Evolutionary conservation across 2,888 invertebrate genomes (phyloP).

Genomic region (Beris morrisii): DNA sequence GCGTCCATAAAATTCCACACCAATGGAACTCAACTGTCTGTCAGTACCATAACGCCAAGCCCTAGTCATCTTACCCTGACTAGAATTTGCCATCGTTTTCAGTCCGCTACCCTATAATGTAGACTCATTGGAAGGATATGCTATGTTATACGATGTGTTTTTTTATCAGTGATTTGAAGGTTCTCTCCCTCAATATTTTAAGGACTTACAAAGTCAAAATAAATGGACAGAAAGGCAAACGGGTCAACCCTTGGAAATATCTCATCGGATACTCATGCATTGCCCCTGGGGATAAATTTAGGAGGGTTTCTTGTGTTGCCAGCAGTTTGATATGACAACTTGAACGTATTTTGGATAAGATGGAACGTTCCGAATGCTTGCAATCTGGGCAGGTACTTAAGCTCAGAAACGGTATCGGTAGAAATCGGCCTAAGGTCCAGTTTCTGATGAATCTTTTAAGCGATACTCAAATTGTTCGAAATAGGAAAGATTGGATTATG

Average conservation of each 20-base stretch:
- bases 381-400: neutral
- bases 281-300: neutral
- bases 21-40: slow-evolving; percentile 17
- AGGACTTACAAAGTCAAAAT: slow-evolving; percentile 7
- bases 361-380: slow-evolving; percentile 1
- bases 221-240: slow-evolving; percentile 15
- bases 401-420: no score
- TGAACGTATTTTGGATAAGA: neutral
- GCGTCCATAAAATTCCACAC: slow-evolving; percentile 12
- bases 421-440: no score
- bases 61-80: neutral
- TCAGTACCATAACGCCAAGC: neutral
- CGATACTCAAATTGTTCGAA: no score
- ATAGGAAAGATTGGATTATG: no score
- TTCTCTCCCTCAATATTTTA: slow-evolving; percentile 7
- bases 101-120: slow-evolving; percentile 10
- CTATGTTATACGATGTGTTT: slow-evolving; percentile 2
- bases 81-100: slow-evolving; percentile 15
- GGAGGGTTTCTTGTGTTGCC: neutral
- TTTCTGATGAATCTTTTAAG: no score
- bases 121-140: neutral
- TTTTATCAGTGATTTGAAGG: slow-evolving; percentile 12
- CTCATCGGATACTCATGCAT: slow-evolving; percentile 3
- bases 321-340: slow-evolving; percentile 16
- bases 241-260: slow-evolving; percentile 10